These are phyloP conservation scores for Lithobates pipiens DNA, from an alignment of 2,797 vertebrate species.

Conservation along the genomic window DNA sequence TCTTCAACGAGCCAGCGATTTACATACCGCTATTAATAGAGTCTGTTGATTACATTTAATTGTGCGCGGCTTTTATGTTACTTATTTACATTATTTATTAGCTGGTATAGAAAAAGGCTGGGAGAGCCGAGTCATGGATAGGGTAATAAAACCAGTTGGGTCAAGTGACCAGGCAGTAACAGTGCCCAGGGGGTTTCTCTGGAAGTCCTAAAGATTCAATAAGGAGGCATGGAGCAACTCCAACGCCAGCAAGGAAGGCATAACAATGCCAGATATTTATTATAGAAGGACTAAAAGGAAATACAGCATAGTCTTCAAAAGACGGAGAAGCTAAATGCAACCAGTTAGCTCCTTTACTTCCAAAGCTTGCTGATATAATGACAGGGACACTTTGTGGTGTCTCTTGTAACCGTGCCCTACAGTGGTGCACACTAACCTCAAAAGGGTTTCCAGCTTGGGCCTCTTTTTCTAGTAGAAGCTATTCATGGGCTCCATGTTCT, in stretches of 20 bases:
- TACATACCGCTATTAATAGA: conserved; percentile 47
- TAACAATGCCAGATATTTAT: neutral
- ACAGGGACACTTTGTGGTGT: too few relatives aligned
- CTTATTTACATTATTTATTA: conserved; percentile 58
- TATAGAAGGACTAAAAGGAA: neutral
- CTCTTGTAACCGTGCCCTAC: too few relatives aligned
- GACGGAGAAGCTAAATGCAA: neutral
- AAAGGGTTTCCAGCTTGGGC: too few relatives aligned
- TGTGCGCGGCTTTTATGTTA: conserved; percentile 41
- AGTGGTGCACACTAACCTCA: too few relatives aligned
- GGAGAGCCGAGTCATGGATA: neutral
- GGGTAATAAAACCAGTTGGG: conserved; percentile 37
- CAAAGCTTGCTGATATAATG: too few relatives aligned
- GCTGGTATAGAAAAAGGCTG: conserved; percentile 17
- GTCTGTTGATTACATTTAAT: conserved; percentile 54
- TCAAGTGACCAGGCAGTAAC: conserved; percentile 40
- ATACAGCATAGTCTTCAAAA: too few relatives aligned
- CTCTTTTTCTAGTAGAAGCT: too few relatives aligned
- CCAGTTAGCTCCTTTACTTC: neutral
- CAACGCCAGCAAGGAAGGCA: neutral
- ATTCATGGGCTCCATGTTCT: too few relatives aligned
- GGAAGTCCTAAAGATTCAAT: conserved; percentile 51
- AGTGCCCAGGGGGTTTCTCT: conserved; percentile 24
- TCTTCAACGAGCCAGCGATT: neutral
- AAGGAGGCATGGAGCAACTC: conserved; percentile 18